phyloP scores from a whole-genome alignment of 1,140 invertebrate species.

The Conus betulinus region DNA sequence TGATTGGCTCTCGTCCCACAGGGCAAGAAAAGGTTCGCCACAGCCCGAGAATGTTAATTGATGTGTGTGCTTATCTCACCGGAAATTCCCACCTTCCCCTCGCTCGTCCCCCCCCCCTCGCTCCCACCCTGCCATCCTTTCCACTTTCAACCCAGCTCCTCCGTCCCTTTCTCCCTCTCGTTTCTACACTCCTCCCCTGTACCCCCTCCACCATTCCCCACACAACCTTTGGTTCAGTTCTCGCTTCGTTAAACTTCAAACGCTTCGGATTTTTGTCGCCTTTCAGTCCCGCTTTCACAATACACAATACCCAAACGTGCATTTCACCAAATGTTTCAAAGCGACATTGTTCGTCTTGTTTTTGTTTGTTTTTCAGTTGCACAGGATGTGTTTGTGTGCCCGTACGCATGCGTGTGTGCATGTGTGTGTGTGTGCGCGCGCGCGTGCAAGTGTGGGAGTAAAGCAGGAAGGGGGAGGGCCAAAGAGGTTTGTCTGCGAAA shows the following conservation, averaged over 20 bases:
- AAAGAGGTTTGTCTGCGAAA: no score
- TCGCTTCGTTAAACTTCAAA: background rate
- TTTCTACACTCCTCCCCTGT: constrained; percentile 17
- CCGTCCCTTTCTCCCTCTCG: constrained; percentile 3
- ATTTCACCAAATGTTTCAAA: background rate
- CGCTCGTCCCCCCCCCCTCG: constrained; percentile 14
- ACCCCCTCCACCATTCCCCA: background rate
- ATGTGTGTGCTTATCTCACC: constrained; percentile 34
- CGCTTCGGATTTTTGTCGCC: background rate
- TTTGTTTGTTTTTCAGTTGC: background rate
- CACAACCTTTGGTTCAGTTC: background rate
- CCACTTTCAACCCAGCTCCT: background rate
- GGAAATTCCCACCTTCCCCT: constrained; percentile 23
- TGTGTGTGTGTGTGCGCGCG: no score
- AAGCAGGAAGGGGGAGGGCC: no score
- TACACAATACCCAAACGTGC: no score
- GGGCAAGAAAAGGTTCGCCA: constrained; percentile 6
- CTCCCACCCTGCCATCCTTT: constrained; percentile 25
- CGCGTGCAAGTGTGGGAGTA: no score
- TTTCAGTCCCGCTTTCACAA: no score
- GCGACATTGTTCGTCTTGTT: background rate
- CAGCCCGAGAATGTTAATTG: constrained; percentile 31
- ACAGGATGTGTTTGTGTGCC: background rate
- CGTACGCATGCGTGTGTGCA: no score
- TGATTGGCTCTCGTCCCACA: constrained; percentile 17